These are phyloP conservation scores for Platycheirus rosarum DNA, from an alignment of 2,888 invertebrate species.

Conservation along the genomic window DNA sequence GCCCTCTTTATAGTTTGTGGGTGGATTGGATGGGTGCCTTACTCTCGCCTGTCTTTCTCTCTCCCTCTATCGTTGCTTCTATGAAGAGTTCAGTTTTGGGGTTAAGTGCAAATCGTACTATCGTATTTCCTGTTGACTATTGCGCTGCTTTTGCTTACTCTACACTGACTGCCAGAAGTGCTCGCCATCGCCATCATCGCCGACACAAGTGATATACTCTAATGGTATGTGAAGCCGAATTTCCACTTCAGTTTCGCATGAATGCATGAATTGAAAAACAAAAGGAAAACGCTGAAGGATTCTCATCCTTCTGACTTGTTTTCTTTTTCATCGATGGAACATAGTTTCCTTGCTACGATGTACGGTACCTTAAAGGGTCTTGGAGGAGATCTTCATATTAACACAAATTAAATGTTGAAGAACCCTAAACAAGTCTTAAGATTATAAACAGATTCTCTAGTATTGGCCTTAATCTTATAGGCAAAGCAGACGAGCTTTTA, in stretches of 20 bases:
- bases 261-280: constrained; percentile 56
- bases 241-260: constrained; percentile 53
- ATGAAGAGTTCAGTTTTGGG: constrained; percentile 69
- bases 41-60: constrained; percentile 1
- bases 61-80: constrained; percentile 3
- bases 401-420: not conserved
- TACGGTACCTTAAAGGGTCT: not conserved
- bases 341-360: constrained; percentile 4
- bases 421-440: too few species aligned
- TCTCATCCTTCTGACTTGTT: not conserved
- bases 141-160: constrained; percentile 46
- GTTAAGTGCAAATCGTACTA: constrained; percentile 75
- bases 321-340: not conserved
- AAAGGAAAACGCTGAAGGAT: constrained; percentile 47
- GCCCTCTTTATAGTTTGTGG: constrained; percentile 9
- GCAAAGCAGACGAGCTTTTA: too few species aligned
- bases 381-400: constrained; percentile 13
- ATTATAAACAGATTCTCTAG: too few species aligned
- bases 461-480: too few species aligned
- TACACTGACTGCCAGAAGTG: constrained; percentile 54
- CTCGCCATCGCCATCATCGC: constrained; percentile 24
- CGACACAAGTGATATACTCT: constrained; percentile 29
- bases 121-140: constrained; percentile 74
- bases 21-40: not conserved
- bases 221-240: constrained; percentile 39